Percentiles rank a stretch among this genome's conserved stretches.
These are phyloP conservation scores for Onychomys arenicola DNA, from an alignment of 2,797 vertebrate genomes.

Conservation along the genomic window DNA sequence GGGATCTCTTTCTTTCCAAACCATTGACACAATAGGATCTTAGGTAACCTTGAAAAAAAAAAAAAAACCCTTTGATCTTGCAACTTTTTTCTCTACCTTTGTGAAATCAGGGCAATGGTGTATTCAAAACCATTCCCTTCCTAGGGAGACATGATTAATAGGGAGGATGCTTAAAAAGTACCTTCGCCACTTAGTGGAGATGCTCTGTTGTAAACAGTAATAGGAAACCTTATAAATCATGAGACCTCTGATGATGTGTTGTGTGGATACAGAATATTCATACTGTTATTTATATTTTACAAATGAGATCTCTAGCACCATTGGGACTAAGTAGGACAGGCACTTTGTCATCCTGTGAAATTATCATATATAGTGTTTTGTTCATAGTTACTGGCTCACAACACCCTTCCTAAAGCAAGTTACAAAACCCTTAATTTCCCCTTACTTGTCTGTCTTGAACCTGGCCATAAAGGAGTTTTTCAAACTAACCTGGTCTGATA, in stretches of 20 bases:
- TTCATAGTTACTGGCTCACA: not conserved
- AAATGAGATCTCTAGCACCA: constrained; percentile 3
- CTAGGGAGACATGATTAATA: constrained; percentile 32
- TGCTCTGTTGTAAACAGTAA: constrained; percentile 1
- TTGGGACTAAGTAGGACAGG: not conserved
- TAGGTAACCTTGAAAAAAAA: constrained; percentile 39
- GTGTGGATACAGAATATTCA: not conserved
- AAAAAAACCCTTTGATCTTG: not conserved
- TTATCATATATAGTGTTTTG: not conserved
- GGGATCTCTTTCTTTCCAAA: not conserved
- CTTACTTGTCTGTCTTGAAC: not conserved
- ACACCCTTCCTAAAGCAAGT: not conserved
- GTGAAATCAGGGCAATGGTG: constrained; percentile 33
- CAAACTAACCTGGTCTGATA: not conserved
- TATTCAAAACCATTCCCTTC: constrained; percentile 32
- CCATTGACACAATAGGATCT: not conserved
- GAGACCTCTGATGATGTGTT: not conserved
- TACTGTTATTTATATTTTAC: constrained; percentile 25
- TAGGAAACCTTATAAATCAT: constrained; percentile 13
- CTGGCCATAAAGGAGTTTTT: not conserved
- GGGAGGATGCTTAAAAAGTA: not conserved
- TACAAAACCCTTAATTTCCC: not conserved
- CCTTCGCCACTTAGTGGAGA: constrained; percentile 11
- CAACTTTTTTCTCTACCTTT: not conserved
- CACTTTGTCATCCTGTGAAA: not conserved